Base-by-base conservation (phyloP, 2,888 invertebrate species). In the Crocallis elinguaria region DNA sequence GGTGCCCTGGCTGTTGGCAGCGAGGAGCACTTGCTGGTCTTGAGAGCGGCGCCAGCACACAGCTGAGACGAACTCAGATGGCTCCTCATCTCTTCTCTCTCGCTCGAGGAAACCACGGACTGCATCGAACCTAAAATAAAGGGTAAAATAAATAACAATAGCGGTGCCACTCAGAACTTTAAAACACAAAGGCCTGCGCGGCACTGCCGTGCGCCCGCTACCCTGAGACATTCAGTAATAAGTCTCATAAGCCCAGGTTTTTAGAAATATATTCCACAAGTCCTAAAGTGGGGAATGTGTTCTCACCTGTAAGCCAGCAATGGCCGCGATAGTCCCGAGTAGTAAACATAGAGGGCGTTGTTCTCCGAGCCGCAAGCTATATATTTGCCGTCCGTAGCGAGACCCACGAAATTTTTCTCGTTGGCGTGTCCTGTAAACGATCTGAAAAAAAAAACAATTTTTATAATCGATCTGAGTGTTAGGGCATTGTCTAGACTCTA, bases 281-380 rank as follows among this genome's bases (percentile, higher is more conserved):
- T n/a, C n/a, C n/a, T n/a, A n/a, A n/a, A n/a, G n/a, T n/a, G n/a
- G n/a, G n/a, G n/a, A n/a, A n/a, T n/a, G n/a, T n/a, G n/a, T n/a
- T 5, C 9, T 11, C 7, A 98, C 75, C 96, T 95, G 83, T 96
- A 97, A 46, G 94, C 95, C 67, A 98, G 94, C 69, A 98, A 85
- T 66, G 97, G 97, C 73, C 97, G 95, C 19, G 97, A 95, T 52
- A 98, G 88, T 0, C 97, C 97, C 76, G 97, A 95, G 86, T 98
- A 98, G 88, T 98, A 98, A 41, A 98, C 94, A 79, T 97, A 98
- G 3, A 98, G 91, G 0, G 97, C 95, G 84, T 98, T 98, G 79
- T 98, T 98, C 87, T 98, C 98, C 2, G 98, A 98, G 46, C 98
- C 98, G 85, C 98, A 98, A 0, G 98, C 97, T 19, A 98, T 94